phyloP scores from a whole-genome alignment of 2,888 invertebrate genomes.

The Athalia cordata region DNA sequence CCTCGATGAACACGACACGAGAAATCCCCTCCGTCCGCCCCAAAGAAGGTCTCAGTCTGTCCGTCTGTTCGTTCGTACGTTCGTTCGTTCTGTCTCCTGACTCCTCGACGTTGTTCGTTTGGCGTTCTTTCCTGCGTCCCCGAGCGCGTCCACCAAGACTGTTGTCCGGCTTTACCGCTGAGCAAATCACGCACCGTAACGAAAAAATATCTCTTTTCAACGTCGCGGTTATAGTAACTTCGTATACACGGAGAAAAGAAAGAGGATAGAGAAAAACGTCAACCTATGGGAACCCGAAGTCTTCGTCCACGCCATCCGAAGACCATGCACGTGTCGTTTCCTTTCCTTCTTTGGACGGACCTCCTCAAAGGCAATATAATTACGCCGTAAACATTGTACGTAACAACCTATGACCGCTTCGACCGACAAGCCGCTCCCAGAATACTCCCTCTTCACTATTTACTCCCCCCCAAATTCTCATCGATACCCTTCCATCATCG shows the following conservation, averaged over 20 bases:
- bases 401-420: conserved; percentile 43
- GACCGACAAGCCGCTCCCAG: conserved; percentile 36
- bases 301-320: not conserved
- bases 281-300: conserved; percentile 30
- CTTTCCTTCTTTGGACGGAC: conserved; percentile 28
- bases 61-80: conserved; percentile 50
- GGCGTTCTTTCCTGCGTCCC: conserved; percentile 57
- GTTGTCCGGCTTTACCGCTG: conserved; percentile 65
- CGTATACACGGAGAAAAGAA: too few relatives aligned
- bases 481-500: not conserved
- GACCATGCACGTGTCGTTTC: conserved; percentile 42
- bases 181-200: conserved; percentile 69
- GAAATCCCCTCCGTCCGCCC: conserved; percentile 59
- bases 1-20: conserved; percentile 73
- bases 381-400: conserved; percentile 44
- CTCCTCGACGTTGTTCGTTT: conserved; percentile 35
- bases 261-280: conserved; percentile 7
- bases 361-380: conserved; percentile 43
- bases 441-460: not conserved
- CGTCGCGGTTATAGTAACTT: conserved; percentile 1
- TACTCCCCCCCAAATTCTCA: not conserved
- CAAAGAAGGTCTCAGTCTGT: conserved; percentile 61
- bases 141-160: conserved; percentile 61
- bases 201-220: conserved; percentile 58
- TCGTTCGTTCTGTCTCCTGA: conserved; percentile 24